Percentiles rank a stretch among this genome's conserved stretches.
These are phyloP conservation scores for Craniophora ligustri DNA, from an alignment of 2,888 invertebrate species.

Conservation along the genomic window DNA sequence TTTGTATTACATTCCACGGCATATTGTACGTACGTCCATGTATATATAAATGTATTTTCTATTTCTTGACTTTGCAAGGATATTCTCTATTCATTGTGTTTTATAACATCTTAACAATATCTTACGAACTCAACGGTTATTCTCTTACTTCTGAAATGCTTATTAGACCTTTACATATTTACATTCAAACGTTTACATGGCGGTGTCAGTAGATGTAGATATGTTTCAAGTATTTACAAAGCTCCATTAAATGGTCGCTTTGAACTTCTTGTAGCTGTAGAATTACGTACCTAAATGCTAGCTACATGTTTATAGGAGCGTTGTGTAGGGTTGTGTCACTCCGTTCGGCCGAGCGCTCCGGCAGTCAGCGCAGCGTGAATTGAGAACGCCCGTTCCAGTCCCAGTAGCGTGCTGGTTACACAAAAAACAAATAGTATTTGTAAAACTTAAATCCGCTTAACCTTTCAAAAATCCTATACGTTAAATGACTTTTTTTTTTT, in stretches of 20 bases:
- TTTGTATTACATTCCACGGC: slow-evolving; percentile 75
- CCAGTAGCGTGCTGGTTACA: slow-evolving; percentile 53
- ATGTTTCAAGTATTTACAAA: not conserved
- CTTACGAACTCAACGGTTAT: too few species aligned
- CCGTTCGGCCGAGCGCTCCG: slow-evolving; percentile 61
- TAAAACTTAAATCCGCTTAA: slow-evolving; percentile 42
- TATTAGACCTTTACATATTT: too few species aligned
- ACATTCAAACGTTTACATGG: not conserved
- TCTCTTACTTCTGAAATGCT: too few species aligned
- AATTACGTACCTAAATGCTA: slow-evolving; percentile 21
- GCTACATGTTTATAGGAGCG: slow-evolving; percentile 46
- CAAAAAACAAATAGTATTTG: slow-evolving; percentile 47
- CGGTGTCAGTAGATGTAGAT: not conserved
- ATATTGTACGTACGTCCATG: slow-evolving; percentile 56
- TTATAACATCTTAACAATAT: not conserved
- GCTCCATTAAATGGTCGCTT: not conserved
- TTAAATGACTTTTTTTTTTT: slow-evolving; percentile 16
- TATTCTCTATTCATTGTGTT: slow-evolving; percentile 27
- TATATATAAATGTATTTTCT: slow-evolving; percentile 54
- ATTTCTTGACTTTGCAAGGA: slow-evolving; percentile 38
- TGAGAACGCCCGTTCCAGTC: slow-evolving; percentile 64
- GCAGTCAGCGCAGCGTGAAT: slow-evolving; percentile 72
- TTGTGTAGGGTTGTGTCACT: slow-evolving; percentile 60
- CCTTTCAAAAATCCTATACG: slow-evolving; percentile 33
- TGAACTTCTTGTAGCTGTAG: slow-evolving; percentile 1